phyloP scores from a whole-genome alignment of 2,888 invertebrate species.

The Ochropleura plecta region DNA sequence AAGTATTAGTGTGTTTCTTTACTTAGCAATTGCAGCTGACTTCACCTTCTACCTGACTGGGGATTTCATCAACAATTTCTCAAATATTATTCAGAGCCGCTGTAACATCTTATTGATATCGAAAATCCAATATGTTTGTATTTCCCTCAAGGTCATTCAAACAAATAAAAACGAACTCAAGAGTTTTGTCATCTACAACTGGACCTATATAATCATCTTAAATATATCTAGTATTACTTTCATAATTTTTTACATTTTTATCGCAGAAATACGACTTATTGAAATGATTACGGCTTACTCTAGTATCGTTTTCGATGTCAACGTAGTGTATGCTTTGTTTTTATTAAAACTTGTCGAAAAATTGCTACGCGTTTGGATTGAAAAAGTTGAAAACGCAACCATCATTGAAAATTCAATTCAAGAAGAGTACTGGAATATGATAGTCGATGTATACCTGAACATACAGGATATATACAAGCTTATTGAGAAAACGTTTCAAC shows the following conservation, averaged over 20 bases:
- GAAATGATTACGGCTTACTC: not conserved
- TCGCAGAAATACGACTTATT: not conserved
- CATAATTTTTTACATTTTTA: not conserved
- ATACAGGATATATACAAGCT: slow-evolving; percentile 7
- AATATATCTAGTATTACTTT: not conserved
- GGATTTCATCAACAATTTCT: not conserved
- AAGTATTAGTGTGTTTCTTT: not conserved
- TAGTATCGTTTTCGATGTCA: not conserved
- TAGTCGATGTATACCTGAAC: not conserved
- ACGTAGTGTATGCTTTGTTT: not conserved
- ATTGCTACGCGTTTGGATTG: not conserved
- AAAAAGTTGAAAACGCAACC: not conserved
- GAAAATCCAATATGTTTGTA: slow-evolving; percentile 2
- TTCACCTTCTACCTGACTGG: not conserved
- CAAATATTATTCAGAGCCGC: not conserved
- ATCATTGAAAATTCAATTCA: not conserved
- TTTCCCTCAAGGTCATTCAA: not conserved
- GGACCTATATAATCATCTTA: not conserved
- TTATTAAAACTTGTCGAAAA: not conserved
- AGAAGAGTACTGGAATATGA: not conserved
- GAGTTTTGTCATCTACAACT: not conserved
- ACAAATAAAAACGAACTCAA: not conserved
- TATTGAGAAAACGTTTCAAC: slow-evolving; percentile 7
- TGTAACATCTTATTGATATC: not conserved
- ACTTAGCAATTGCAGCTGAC: not conserved